Conservation (phyloP, 2,113 vertebrate genomes). For the Indri indri region DNA sequence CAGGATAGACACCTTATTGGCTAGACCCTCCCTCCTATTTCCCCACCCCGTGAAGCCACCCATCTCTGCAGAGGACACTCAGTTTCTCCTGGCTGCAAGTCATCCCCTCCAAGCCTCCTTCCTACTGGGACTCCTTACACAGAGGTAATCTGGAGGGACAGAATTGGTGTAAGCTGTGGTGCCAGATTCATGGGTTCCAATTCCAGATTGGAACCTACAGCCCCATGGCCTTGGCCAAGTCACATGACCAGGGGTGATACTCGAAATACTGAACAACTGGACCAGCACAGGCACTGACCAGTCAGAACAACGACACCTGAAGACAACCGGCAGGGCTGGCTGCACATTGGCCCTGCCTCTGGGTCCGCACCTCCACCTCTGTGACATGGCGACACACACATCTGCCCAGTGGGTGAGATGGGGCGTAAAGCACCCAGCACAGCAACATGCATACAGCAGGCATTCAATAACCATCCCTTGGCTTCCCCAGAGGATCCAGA, state of each 20-base stretch:
- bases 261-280: neutral
- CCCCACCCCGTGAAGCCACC: neutral
- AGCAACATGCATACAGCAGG: neutral
- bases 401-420: neutral
- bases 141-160: neutral
- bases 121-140: neutral
- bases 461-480: neutral
- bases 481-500: neutral
- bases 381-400: accelerated
- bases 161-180: neutral
- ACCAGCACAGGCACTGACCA: neutral
- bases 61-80: neutral
- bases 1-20: neutral
- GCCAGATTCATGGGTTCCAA: neutral
- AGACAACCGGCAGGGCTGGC: neutral
- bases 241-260: neutral
- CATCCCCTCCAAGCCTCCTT: neutral
- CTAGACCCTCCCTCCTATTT: neutral
- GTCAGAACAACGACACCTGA: neutral
- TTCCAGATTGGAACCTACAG: neutral
- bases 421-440: accelerated
- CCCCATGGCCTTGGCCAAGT: neutral
- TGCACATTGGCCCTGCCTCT: neutral
- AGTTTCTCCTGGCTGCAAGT: neutral
- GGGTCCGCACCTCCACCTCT: no score